These are phyloP conservation scores for Acanthochromis polyacanthus DNA, from an alignment of 2,113 vertebrate species.

Conservation along the genomic window DNA sequence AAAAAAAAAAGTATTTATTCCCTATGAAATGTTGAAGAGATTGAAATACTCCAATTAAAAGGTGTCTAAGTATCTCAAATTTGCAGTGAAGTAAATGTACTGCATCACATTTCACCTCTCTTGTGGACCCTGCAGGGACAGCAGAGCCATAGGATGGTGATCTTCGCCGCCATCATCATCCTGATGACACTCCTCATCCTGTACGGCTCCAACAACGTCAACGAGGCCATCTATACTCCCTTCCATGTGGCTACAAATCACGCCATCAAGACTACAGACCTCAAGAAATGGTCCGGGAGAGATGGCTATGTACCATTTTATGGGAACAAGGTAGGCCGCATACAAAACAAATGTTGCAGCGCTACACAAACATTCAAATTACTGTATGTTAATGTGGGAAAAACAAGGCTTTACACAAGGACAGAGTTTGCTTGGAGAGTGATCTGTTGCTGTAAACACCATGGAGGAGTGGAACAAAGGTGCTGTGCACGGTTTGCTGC, in stretches of 20 bases:
- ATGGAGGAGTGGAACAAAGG: no score
- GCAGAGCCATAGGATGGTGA: constrained; percentile 90
- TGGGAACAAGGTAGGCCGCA: constrained; percentile 89
- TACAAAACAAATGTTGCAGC: no score
- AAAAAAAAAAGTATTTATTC: no score
- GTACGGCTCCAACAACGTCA: constrained; percentile 92
- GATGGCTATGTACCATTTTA: constrained; percentile 88
- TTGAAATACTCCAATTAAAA: no score
- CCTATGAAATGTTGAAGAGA: no score
- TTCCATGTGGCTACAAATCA: constrained; percentile 73
- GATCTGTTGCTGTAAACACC: no score
- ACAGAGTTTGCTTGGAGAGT: no score
- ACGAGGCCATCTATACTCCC: constrained; percentile 82
- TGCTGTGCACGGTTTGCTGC: no score
- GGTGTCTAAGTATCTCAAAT: no score
- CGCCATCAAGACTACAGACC: constrained; percentile 78
- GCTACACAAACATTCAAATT: no score
- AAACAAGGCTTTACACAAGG: no score
- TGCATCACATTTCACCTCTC: neutral
- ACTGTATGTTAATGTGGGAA: no score
- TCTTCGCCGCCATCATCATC: constrained; percentile 89
- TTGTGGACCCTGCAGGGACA: constrained; percentile 53
- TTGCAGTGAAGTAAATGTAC: neutral
- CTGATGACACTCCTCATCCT: constrained; percentile 95
- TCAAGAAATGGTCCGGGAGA: constrained; percentile 90